These are phyloP conservation scores for Misgurnus anguillicaudatus DNA, from an alignment of 2,113 vertebrate species.

Conservation along the genomic window DNA sequence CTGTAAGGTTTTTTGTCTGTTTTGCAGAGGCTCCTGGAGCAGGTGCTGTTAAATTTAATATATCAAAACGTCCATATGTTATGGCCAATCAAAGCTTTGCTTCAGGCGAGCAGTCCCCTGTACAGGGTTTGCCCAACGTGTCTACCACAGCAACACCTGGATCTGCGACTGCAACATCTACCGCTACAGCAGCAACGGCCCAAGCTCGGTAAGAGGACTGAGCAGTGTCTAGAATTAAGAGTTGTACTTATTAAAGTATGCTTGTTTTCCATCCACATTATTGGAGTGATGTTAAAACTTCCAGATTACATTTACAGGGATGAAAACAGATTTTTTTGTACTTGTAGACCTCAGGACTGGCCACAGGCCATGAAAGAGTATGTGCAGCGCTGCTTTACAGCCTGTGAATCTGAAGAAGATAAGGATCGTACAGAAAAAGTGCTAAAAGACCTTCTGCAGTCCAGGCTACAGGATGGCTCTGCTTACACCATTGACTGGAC, in stretches of 20 bases:
- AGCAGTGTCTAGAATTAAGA: conserved; percentile 2
- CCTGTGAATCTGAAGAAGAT: conserved; percentile 89
- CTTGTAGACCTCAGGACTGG: conserved; percentile 86
- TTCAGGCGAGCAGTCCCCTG: conserved; percentile 67
- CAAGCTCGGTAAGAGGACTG: conserved; percentile 63
- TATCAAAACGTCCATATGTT: conserved; percentile 83
- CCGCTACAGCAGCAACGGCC: conserved; percentile 55
- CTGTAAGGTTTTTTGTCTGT: no score
- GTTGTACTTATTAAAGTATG: background rate
- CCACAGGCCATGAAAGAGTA: conserved; percentile 94
- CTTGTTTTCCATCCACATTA: background rate
- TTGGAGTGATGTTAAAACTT: background rate
- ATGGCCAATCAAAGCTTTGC: conserved; percentile 77
- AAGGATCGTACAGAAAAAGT: conserved; percentile 91
- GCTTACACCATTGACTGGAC: conserved; percentile 94
- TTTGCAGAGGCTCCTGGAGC: conserved; percentile 84
- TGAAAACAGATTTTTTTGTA: background rate
- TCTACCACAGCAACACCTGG: conserved; percentile 41
- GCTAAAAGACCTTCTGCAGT: conserved; percentile 88
- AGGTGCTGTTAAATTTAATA: conserved; percentile 85
- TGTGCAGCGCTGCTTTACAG: conserved; percentile 90
- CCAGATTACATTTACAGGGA: background rate
- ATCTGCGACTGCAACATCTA: conserved; percentile 56
- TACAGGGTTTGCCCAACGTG: conserved; percentile 47
- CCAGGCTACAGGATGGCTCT: conserved; percentile 87